A percentile compares a stretch with the other conserved stretches of the same genome.
Conservation (phyloP, 1,140 invertebrate genomes). For the Yoshiicerus persimilis region DNA sequence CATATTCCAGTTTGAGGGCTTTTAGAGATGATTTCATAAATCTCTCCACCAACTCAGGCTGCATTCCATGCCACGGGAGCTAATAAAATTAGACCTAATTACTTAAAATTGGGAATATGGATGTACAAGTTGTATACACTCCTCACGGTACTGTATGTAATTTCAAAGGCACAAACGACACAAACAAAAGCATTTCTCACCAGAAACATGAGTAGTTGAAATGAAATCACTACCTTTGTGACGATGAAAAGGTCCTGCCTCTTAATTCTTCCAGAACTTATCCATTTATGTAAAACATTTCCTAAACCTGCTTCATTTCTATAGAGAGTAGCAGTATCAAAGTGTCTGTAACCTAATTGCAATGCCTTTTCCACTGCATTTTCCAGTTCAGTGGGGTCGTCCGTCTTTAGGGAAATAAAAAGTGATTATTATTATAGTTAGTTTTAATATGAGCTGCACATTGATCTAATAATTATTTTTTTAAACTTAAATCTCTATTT, state of each 20-base stretch:
- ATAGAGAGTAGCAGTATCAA: constrained; percentile 80
- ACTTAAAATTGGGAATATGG: no score
- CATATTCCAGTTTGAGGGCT: constrained; percentile 71
- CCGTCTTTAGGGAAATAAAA: neutral
- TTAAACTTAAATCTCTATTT: no score
- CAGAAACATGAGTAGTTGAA: neutral
- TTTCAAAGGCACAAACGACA: neutral
- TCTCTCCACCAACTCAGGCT: constrained; percentile 55
- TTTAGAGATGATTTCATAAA: constrained; percentile 71
- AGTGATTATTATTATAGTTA: neutral
- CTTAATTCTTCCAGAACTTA: constrained; percentile 67
- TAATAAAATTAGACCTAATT: constrained; percentile 43
- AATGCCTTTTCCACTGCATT: constrained; percentile 65
- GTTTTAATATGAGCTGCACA: no score
- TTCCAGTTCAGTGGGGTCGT: constrained; percentile 62
- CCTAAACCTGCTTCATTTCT: constrained; percentile 80
- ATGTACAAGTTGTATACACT: no score
- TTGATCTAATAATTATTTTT: no score
- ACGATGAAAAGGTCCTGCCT: constrained; percentile 68
- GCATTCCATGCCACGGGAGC: constrained; percentile 52
- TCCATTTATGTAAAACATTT: constrained; percentile 70
- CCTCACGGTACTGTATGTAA: neutral
- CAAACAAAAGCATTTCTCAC: no score
- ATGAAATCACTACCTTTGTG: neutral
- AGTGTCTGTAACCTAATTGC: constrained; percentile 71